Base-by-base conservation (phyloP, 1,140 invertebrate species). In the Ceratoteleas bidentatus region DNA sequence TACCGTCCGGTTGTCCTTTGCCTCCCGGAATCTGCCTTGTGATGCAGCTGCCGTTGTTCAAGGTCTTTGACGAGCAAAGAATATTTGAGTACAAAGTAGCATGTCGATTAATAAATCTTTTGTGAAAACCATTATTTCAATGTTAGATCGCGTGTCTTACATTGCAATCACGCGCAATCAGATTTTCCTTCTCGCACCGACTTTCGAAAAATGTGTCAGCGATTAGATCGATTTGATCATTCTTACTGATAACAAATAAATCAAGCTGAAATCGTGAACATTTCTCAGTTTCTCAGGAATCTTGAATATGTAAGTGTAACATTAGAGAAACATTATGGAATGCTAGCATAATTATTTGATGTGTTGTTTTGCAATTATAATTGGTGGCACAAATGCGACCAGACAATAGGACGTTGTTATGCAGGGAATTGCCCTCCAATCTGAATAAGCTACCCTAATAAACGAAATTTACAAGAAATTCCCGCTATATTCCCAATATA, bases 1-100 rank as follows among this genome's bases (percentile, higher is more conserved):
- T 85, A 87, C 76, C 68, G 68, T 74, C 49, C 54, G 83, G 84
- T 85, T 87, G 78, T 87, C 84, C 81, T 86, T 86, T 86, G 86
- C 86, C 85, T 87, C 86, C 74, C 70, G 73, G 74, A 79, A 77
- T 87, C 81, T 72, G 61, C 56, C 79, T 65, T 70, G 72, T 81
- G 81, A 74, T 81, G 86, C 84, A 86, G 73, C 82, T 77, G 77
- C 77, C 60, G 77, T 57, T 77, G 64, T 77, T 80, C 65, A 68
- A 83, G 72, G 60, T 40, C 66, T 66, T 73, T 73, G 56, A 54
- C 50, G 68, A 36, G 15, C 8, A 73, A 61, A 60, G 68, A 65
- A 72, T 62, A 79, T 72, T 72, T 66, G 57, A 74, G 56, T 47
- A 58, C 78, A 64, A 66, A 73, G 68, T 75, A 65, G 52, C 64